Conservation (phyloP, 2,797 vertebrate species). For the Synaphobranchus kaupii region DNA sequence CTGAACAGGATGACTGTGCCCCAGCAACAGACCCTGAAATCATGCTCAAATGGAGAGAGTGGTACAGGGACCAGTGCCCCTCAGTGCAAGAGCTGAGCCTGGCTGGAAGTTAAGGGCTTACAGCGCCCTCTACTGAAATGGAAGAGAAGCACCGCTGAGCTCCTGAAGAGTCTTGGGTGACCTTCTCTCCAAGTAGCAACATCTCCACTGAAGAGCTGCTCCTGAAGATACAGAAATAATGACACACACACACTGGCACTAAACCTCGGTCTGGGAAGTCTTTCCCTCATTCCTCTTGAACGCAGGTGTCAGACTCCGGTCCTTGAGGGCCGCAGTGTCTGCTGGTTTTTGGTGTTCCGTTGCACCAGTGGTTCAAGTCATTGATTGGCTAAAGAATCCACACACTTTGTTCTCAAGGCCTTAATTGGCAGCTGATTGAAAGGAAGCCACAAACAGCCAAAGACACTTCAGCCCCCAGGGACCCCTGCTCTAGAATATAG, state of each 20-base stretch:
- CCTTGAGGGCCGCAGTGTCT: no score
- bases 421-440: background rate
- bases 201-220: background rate
- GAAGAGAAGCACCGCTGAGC: background rate
- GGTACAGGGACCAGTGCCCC: slow-evolving; percentile 14
- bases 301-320: no score
- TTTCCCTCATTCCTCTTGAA: background rate
- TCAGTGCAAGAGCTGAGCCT: background rate
- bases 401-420: background rate
- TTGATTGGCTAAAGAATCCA: background rate
- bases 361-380: no score
- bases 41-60: slow-evolving; percentile 3
- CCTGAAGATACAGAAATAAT: background rate
- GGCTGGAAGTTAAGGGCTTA: slow-evolving; percentile 8
- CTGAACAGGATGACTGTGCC: background rate
- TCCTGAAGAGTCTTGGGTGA: background rate
- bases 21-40: slow-evolving; percentile 28
- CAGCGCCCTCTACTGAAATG: slow-evolving; percentile 43
- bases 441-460: background rate
- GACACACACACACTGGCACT: background rate
- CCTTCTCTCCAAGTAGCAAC: background rate
- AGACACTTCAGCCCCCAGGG: background rate
- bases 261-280: background rate
- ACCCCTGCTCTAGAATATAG: background rate
- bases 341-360: no score